Evolutionary conservation across 2,113 vertebrate genomes (phyloP), one percentile per base, ranked within the genome.

Genomic region (Romanogobio albipinnatus): DNA sequence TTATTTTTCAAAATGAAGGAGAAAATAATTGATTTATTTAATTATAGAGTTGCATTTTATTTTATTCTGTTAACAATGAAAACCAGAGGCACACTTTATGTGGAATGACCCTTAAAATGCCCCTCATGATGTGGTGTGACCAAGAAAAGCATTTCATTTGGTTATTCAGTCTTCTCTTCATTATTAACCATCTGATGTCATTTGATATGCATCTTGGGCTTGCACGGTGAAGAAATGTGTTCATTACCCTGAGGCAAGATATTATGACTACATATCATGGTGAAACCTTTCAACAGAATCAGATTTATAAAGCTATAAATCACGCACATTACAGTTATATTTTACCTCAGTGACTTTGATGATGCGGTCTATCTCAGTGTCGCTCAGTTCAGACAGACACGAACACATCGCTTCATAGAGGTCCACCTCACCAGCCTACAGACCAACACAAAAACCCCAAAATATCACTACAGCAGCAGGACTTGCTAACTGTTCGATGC

Each of bases 321-420:
- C 24, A 49, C 0, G 0, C 47, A 53, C 6, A 76, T 76, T 76
- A 13, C 4, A 53, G 8, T 51, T 53, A 7, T 51, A 26, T 15
- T 53, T 9, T 76, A 99, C 98, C 97, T 97, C 91, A 5, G 94
- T 94, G 68, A 96, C 89, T 39, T 87, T 92, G 80, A 92, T 43
- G 75, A 97, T 92, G 58, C 90, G 93, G 81, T 93, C 94, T 14
- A 95, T 93, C 70, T 97, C 96, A 8, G 93, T 90, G 85, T 98
- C 96, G 0, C 92, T 85, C 95, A 99, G 94, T 95, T 99, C 97
- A 1, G 95, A 98, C 80, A 99, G 93, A 90, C 98, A 99, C 83
- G 94, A 97, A 90, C 95, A 90, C 73, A 94, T 45, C 10, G 89
- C 86, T 2, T 95, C 85, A 82, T 98, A 99, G 26, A 97, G 84